Evolutionary conservation across 1,140 invertebrate species (phyloP).

Genomic region (Drosophila equinoxialis): DNA sequence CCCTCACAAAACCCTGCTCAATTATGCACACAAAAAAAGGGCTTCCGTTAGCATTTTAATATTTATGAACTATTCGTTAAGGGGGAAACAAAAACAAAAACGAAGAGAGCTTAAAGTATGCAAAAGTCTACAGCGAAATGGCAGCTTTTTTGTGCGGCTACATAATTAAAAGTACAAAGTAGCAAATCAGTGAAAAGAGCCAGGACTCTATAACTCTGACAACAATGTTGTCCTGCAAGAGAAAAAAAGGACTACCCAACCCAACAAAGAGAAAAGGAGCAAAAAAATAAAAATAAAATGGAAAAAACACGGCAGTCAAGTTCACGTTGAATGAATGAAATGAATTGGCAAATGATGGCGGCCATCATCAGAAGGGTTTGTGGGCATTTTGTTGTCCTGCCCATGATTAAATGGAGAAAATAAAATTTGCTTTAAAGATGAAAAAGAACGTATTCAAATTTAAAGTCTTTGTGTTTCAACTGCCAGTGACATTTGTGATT

Average conservation of each 20-base stretch:
- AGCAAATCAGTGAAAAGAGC: constrained; percentile 71
- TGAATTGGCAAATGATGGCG: not conserved
- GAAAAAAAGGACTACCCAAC: constrained; percentile 21
- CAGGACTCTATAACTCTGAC: constrained; percentile 20
- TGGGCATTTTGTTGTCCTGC: not conserved
- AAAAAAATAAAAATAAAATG: not conserved
- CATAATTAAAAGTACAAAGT: constrained; percentile 80
- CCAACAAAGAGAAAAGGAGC: not conserved
- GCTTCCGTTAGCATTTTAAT: constrained; percentile 50
- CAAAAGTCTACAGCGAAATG: constrained; percentile 28
- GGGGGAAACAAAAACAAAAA: constrained; percentile 5
- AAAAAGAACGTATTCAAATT: not conserved
- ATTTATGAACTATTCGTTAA: constrained; percentile 74
- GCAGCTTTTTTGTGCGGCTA: constrained; percentile 50
- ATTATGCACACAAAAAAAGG: constrained; percentile 62
- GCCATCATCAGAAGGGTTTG: not conserved
- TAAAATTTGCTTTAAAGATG: not conserved
- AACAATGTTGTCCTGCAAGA: constrained; percentile 30
- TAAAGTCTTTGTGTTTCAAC: not conserved
- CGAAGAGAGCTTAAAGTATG: constrained; percentile 29
- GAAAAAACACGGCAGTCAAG: not conserved
- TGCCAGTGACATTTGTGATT: constrained; percentile 39
- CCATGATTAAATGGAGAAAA: not conserved
- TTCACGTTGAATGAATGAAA: constrained; percentile 9
- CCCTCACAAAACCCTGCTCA: constrained; percentile 31